A percentile compares a stretch with the other conserved stretches of the same genome.
These are phyloP conservation scores for Caenorhabditis drosophilae DNA, from an alignment of 2,888 invertebrate species.

Conservation along the genomic window DNA sequence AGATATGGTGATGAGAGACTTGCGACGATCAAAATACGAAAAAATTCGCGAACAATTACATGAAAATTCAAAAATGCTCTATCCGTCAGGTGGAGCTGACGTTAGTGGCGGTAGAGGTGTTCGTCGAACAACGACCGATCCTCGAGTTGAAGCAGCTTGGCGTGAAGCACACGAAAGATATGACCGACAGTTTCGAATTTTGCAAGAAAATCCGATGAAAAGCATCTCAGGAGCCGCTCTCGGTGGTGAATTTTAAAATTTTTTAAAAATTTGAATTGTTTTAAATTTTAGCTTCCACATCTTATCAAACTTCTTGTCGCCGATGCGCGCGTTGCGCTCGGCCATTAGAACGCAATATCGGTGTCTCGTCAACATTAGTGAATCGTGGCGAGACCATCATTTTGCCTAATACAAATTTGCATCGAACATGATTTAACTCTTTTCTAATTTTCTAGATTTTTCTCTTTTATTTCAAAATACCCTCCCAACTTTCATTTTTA, in stretches of 20 bases:
- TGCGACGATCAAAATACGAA: slow-evolving; percentile 36
- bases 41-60: slow-evolving; percentile 42
- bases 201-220: slow-evolving; percentile 44
- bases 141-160: slow-evolving; percentile 47
- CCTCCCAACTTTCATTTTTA: not conserved
- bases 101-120: slow-evolving; percentile 5
- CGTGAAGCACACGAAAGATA: slow-evolving; percentile 50
- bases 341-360: slow-evolving; percentile 23
- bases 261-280: not conserved
- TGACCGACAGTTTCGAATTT: slow-evolving; percentile 46
- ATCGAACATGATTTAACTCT: too few relatives aligned
- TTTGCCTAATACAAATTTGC: slow-evolving; percentile 13
- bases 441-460: not conserved
- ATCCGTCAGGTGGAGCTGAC: slow-evolving; percentile 11
- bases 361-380: slow-evolving; percentile 8
- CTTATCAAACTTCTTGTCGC: slow-evolving; percentile 20
- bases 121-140: not conserved
- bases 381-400: slow-evolving; percentile 23
- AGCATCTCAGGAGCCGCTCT: slow-evolving; percentile 43
- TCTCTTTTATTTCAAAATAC: not conserved
- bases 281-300: slow-evolving; percentile 1
- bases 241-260: slow-evolving; percentile 11
- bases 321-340: slow-evolving; percentile 47
- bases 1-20: slow-evolving; percentile 38
- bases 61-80: slow-evolving; percentile 43